Evolutionary conservation across 2,888 invertebrate genomes (phyloP).

Genomic region (Pinctada fucata): DNA sequence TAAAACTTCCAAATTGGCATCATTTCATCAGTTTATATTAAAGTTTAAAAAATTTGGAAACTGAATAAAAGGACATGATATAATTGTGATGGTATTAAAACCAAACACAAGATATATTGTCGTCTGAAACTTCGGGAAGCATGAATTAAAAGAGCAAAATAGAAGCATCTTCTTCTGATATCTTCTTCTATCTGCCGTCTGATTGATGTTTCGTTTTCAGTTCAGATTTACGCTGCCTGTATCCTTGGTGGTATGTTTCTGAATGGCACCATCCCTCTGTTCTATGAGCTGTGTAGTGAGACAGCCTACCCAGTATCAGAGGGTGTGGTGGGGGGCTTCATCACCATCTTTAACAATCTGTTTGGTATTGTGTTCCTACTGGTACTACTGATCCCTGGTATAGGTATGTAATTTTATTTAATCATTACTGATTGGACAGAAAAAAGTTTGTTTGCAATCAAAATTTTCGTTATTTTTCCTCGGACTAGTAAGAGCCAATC

Average conservation of each 20-base stretch:
- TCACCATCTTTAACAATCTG: slow-evolving; percentile 65
- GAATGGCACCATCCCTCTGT: slow-evolving; percentile 63
- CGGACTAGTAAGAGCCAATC: no score
- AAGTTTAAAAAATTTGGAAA: no score
- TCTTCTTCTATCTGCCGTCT: not conserved
- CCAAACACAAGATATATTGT: no score
- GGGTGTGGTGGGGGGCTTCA: slow-evolving; percentile 65
- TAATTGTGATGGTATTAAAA: no score
- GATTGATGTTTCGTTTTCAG: slow-evolving; percentile 48
- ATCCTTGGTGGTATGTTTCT: slow-evolving; percentile 58
- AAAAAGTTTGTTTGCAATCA: no score
- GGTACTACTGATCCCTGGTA: slow-evolving; percentile 58
- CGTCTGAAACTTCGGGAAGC: no score
- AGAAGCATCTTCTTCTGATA: not conserved
- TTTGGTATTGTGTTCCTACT: slow-evolving; percentile 65
- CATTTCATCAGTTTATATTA: no score
- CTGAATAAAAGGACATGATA: no score
- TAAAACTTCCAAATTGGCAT: no score
- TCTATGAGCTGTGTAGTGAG: slow-evolving; percentile 68
- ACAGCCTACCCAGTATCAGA: slow-evolving; percentile 68
- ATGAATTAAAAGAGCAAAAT: not conserved
- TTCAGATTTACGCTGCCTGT: slow-evolving; percentile 56
- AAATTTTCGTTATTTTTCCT: no score
- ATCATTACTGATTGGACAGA: not conserved
- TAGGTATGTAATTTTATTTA: slow-evolving; percentile 53